Percentiles rank a stretch among this genome's conserved stretches.
Evolutionary conservation across 2,113 vertebrate species (phyloP).

Genomic region (Nycticryphes semicollaris): DNA sequence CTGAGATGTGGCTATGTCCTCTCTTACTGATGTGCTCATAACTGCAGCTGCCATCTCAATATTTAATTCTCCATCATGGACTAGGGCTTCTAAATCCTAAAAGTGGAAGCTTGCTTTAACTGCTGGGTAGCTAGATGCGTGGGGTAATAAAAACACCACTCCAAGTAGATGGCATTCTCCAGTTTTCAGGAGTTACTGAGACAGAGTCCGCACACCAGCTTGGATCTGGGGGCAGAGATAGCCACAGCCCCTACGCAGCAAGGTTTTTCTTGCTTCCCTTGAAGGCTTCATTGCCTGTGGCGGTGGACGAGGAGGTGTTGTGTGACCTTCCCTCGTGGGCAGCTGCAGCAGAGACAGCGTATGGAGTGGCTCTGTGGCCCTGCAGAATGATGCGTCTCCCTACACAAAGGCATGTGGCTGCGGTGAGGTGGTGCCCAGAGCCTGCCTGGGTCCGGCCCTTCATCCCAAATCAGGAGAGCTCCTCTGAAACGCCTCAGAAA

Average conservation of each 20-base stretch:
- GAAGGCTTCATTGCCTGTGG: not conserved
- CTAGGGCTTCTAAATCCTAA: not conserved
- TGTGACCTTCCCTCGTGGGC: not conserved
- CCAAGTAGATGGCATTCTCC: not conserved
- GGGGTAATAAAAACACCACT: not conserved
- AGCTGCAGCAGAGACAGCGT: not conserved
- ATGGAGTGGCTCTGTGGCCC: not conserved
- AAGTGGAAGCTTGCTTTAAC: not conserved
- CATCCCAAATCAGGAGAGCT: not conserved
- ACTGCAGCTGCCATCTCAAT: not conserved
- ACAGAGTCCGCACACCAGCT: not conserved
- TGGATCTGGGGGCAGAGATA: not conserved
- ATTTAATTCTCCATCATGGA: not conserved
- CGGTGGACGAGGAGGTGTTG: not conserved
- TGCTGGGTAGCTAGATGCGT: not conserved
- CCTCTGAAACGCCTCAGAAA: not conserved
- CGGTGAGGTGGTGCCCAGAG: not conserved
- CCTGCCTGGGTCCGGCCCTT: not conserved
- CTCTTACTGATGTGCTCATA: not conserved
- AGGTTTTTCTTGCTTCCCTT: not conserved
- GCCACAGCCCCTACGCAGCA: not conserved
- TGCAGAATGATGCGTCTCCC: not conserved
- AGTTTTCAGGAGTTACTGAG: not conserved
- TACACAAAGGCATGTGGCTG: fast-evolving
- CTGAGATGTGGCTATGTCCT: not conserved